Base-by-base conservation (phyloP, 1,140 invertebrate species). In the Drosophila elegans region DNA sequence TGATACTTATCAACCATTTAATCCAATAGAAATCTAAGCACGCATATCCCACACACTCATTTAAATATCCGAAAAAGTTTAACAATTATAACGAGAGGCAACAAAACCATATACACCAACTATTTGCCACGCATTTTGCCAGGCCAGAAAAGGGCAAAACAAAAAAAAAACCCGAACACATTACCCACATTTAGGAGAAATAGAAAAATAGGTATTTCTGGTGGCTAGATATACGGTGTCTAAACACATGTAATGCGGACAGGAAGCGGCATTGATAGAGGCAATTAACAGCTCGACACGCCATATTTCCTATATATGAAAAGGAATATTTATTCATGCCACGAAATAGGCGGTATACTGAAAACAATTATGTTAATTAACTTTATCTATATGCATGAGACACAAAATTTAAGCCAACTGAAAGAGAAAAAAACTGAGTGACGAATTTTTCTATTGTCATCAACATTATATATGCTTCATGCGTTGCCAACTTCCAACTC, bases 221-320 rank as follows among this genome's bases (percentile, higher is more conserved):
- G 42, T 42, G 46, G 44, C 13, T 34, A 71, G 64, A 71, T 42
- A 71, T 34, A 21, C 34, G 60, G 68, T 16, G 44, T 55, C 68
- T 71, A 57, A 88, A 86, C 83, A 86, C 83, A 86, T 86, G 83
- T 86, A 79, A 63, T 67, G 64, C 44, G 64, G 57, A 73, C 79
- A 80, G 83, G 83, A 86, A 86, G 76, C 79, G 59, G 67, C 83
- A 79, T 83, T 88, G 79, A 86, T 88, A 88, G 79, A 76, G 83
- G 75, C 83, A 86, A 88, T 86, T 86, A 86, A 88, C 83, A 83
- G 83, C 83, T 86, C 79, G 76, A 74, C 83, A 86, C 83, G 83
- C 83, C 71, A 86, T 88, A 83, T 86, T 88, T 88, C 62, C 82
- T 67, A 64, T 88, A 69, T 42, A 80, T 66, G 45, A 59, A 66